Conservation (phyloP, 2,113 vertebrate genomes). For the Chitala chitala region DNA sequence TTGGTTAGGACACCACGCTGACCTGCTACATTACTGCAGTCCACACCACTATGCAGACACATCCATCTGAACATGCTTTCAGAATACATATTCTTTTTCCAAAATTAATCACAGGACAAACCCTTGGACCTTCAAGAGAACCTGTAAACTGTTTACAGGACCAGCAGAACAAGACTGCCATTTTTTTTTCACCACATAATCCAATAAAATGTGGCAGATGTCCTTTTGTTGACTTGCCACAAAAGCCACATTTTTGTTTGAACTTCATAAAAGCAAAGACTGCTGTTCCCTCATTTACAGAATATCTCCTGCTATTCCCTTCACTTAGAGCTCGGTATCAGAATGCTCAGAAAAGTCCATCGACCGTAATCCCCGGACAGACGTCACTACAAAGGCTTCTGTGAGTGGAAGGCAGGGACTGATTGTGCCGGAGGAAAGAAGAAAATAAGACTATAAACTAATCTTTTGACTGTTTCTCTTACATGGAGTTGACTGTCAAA, state of each 20-base stretch:
- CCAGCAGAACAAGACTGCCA: not conserved
- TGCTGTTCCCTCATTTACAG: not conserved
- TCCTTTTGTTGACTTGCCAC: not conserved
- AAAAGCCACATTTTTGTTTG: not conserved
- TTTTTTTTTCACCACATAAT: no score
- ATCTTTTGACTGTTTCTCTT: not conserved
- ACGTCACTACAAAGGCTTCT: not conserved
- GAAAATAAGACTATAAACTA: not conserved
- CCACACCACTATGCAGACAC: no score
- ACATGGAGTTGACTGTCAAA: not conserved
- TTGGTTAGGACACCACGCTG: not conserved
- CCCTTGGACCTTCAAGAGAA: not conserved
- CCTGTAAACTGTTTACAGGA: not conserved
- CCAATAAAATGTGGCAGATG: not conserved
- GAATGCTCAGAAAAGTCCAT: not conserved
- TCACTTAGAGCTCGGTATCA: not conserved
- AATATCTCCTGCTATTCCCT: not conserved
- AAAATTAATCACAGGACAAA: not conserved
- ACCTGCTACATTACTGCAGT: not conserved
- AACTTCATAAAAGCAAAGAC: not conserved
- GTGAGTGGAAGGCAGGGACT: not conserved
- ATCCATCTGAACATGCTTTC: not conserved
- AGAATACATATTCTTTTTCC: not conserved
- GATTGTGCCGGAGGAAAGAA: not conserved
- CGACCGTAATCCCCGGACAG: not conserved